phyloP scores from a whole-genome alignment of 1,140 invertebrate species.

The Anoplophora glabripennis region DNA sequence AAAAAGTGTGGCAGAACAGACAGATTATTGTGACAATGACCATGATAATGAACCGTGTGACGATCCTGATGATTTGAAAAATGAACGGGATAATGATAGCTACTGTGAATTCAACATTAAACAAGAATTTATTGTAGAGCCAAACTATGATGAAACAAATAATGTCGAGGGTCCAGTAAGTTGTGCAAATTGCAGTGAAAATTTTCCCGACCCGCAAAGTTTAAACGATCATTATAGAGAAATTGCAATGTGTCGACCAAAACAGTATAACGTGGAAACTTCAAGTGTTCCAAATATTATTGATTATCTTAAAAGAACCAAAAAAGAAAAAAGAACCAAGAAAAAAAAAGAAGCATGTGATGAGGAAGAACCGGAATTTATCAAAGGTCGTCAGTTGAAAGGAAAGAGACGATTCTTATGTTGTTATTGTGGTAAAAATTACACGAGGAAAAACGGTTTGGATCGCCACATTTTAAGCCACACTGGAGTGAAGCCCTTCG shows the following conservation, averaged over 20 bases:
- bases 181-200: conserved; percentile 14
- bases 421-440: conserved; percentile 22
- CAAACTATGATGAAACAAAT: not conserved
- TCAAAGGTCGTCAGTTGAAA: conserved; percentile 6
- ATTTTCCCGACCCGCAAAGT: not conserved
- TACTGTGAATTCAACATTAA: not conserved
- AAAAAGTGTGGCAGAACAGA: no score
- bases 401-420: conserved; percentile 15
- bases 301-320: conserved; percentile 6
- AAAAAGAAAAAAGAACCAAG: not conserved
- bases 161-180: not conserved
- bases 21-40: no score
- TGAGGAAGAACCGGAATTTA: conserved; percentile 7
- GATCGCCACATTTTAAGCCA: conserved; percentile 41
- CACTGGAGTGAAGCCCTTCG: conserved; percentile 56
- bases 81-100: no score
- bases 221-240: conserved; percentile 9
- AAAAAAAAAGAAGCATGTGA: conserved; percentile 13
- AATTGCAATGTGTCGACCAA: conserved; percentile 1
- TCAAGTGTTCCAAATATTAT: not conserved
- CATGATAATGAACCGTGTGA: no score
- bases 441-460: conserved; percentile 17
- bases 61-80: no score
- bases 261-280: not conserved
- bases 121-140: not conserved